phyloP scores from a whole-genome alignment of 2,797 vertebrate species.

The Poecile montanus region DNA sequence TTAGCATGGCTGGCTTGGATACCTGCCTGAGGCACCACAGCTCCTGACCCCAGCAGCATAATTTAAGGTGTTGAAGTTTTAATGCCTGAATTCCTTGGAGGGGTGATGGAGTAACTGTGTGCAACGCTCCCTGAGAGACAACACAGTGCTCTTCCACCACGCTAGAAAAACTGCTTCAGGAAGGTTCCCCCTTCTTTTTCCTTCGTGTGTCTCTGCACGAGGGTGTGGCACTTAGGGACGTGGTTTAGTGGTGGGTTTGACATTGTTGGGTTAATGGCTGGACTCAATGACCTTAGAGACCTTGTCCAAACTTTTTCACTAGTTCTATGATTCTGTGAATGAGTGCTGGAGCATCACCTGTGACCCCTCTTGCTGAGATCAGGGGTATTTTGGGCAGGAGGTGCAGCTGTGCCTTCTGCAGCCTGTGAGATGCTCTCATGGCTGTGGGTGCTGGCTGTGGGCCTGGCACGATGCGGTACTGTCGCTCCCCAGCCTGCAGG shows the following conservation, averaged over 20 bases:
- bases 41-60: background rate
- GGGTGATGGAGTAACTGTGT: background rate
- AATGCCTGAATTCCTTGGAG: background rate
- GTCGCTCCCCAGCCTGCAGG: background rate
- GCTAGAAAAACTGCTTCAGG: background rate
- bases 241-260: background rate
- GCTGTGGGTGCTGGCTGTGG: background rate
- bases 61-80: constrained; percentile 15
- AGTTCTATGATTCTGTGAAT: background rate
- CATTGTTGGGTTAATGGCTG: background rate
- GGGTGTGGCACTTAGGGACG: background rate
- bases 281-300: background rate
- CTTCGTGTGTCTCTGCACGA: background rate
- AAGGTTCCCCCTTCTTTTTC: background rate
- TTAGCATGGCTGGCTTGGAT: background rate
- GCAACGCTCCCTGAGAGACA: accelerated
- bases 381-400: background rate
- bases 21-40: background rate
- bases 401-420: background rate
- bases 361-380: background rate
- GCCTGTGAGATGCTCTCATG: background rate
- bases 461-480: accelerated
- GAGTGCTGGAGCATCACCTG: background rate
- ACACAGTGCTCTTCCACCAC: accelerated
- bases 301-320: background rate